Base-by-base conservation (phyloP, 2,888 invertebrate species). In the Sclerodermus sp. region DNA sequence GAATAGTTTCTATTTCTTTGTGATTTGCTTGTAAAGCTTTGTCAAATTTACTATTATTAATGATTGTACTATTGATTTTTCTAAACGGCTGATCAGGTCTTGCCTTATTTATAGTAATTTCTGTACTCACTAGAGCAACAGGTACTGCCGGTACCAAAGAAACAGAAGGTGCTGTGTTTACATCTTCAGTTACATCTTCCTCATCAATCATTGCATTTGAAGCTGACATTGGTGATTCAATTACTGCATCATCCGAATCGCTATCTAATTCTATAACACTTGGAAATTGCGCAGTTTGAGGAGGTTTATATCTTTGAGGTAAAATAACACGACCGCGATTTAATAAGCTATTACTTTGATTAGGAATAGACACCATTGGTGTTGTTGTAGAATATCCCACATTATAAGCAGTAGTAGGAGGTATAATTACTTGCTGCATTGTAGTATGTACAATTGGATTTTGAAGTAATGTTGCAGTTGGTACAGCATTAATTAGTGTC, bases 1-100 rank as follows among this genome's bases (percentile, higher is more conserved):
- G 18, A 14, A 17, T 34, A 34, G 4, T 51, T 12, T 75, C 70
- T 1, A 76, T 62, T 4, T 73, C 68, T 18, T 2, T 74, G 70
- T 1, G 62, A 23, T 8, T 5, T 8, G 23, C 3, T 8, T 23
- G 23, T 3, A 57, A 1, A 58, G 17, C 2, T 74, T 50, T 15
- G 18, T 54, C 13, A 5, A 64, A 42, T 0, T 50, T 52, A 12
- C 49, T 45, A 0, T 1, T 1, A 0, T 23, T 23, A 23, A 8
- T 8, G 4, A 23, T 23, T 3, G 23, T 23, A 23, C 23, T 23
- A 23, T 23, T 23, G 3, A 23, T 8, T 8, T 23, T 8, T 5
- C 3, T 23, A 5, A 23, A 23, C 8, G 3, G 23, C 8, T 23
- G 3, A 8, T 23, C 23, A 23, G 23, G 8, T 2, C 4, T 43